Evolutionary conservation across 2,888 invertebrate genomes (phyloP).

Genomic region (Caenorhabditis macrosperma): DNA sequence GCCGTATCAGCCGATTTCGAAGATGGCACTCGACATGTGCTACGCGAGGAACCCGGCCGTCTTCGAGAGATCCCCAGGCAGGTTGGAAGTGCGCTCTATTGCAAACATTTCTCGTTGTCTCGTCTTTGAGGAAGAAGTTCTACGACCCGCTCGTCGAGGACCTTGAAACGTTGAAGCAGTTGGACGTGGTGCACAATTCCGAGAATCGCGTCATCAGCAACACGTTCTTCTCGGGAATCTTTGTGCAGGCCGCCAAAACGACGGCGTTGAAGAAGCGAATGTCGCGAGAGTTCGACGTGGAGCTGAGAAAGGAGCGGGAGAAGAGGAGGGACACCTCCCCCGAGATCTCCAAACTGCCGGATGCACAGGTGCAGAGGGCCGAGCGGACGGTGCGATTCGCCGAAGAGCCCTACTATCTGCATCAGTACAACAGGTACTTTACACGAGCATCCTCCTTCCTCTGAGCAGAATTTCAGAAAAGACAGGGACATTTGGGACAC

Average conservation of each 20-base stretch:
- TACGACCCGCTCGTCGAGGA: neutral
- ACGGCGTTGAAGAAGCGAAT: neutral
- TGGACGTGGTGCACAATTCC: neutral
- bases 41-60: neutral
- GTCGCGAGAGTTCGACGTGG: neutral
- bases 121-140: neutral
- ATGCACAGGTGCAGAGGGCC: neutral
- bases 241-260: neutral
- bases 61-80: neutral
- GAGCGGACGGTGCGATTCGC: no score
- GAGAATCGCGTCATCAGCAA: neutral
- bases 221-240: constrained; percentile 8
- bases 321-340: neutral
- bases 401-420: neutral
- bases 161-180: neutral
- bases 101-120: no score
- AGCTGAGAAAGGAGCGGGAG: neutral
- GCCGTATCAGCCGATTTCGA: neutral
- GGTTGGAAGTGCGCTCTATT: neutral
- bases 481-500: neutral
- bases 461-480: neutral
- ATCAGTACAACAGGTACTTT: constrained; percentile 3
- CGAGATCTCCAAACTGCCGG: neutral
- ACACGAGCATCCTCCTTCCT: neutral
- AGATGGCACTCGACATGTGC: neutral